Evolutionary conservation across 2,888 invertebrate genomes (phyloP).

Genomic region (Plusia festucae): DNA sequence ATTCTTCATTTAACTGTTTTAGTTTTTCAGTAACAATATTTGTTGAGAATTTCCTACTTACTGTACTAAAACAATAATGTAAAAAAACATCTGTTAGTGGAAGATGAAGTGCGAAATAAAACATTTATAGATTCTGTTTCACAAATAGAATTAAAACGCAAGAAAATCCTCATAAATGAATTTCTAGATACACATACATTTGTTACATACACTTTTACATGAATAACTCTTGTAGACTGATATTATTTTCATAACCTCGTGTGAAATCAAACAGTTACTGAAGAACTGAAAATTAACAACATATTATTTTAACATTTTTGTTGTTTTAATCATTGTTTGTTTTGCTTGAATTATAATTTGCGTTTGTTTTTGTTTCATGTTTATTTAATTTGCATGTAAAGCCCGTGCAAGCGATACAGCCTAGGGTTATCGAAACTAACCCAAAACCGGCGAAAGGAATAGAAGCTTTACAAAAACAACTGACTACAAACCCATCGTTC

Average conservation of each 20-base stretch:
- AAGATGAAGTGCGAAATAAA: no score
- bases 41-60: neutral
- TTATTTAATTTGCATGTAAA: constrained; percentile 73
- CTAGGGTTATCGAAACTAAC: constrained; percentile 85
- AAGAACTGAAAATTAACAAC: constrained; percentile 19
- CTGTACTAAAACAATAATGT: neutral
- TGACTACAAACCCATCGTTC: constrained; percentile 86
- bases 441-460: constrained; percentile 78
- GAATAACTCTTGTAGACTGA: neutral
- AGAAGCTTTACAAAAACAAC: constrained; percentile 82
- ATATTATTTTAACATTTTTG: constrained; percentile 26
- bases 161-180: no score
- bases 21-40: constrained; percentile 26
- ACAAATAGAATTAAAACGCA: no score
- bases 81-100: no score
- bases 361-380: constrained; percentile 82
- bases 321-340: constrained; percentile 37
- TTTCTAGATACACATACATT: neutral
- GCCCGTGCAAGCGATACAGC: constrained; percentile 89
- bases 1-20: neutral
- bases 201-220: neutral
- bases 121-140: no score
- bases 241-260: neutral
- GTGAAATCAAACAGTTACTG: constrained; percentile 15
- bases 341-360: constrained; percentile 76